Base-by-base conservation (phyloP, 2,113 vertebrate species). In the Cyphomyrus discorhynchus region DNA sequence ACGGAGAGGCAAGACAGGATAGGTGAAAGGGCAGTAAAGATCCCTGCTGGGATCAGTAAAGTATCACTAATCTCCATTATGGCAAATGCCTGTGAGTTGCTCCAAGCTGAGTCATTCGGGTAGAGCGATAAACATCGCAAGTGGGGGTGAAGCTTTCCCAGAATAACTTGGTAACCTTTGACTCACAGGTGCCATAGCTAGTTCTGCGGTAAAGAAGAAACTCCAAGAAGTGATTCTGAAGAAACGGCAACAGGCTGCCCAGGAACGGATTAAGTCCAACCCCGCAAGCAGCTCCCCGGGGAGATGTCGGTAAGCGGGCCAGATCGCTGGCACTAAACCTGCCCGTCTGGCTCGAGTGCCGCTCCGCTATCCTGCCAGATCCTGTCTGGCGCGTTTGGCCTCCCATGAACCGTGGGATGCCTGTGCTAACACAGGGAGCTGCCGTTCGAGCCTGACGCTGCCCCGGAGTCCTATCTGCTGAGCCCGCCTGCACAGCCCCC, bases 181-280 rank as follows among this genome's bases (percentile, higher is more conserved):
- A 83, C 86, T 92, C 77, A 13, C 91, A 99, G 98, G 97, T 95
- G 98, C 97, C 0, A 96, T 98, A 45, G 97, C 98, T 93, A 99
- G 98, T 95, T 97, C 96, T 0, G 95, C 96, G 88, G 98, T 99
- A 35, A 98, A 95, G 93, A 96, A 98, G 95, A 98, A 97, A 90
- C 94, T 99, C 91, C 96, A 97, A 0, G 96, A 97, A 91, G 97
- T 99, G 90, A 99, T 99, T 88, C 94, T 96, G 90, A 97, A 97
- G 92, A 97, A 97, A 92, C 97, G 97, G 91, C 96, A 97, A 9
- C 96, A 97, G 93, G 96, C 97, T 4, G 95, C 96, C 21, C 94
- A 97, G 89, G 97, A 97, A 91, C 96, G 96, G 90, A 95, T 95
- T 50, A 95, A 94, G 91, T 94, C 91, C 4, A 95, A 90, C 89